A percentile compares a stretch with the other conserved stretches of the same genome.
Conservation (phyloP, 2,797 vertebrate genomes). For the Clarias pachynema region DNA sequence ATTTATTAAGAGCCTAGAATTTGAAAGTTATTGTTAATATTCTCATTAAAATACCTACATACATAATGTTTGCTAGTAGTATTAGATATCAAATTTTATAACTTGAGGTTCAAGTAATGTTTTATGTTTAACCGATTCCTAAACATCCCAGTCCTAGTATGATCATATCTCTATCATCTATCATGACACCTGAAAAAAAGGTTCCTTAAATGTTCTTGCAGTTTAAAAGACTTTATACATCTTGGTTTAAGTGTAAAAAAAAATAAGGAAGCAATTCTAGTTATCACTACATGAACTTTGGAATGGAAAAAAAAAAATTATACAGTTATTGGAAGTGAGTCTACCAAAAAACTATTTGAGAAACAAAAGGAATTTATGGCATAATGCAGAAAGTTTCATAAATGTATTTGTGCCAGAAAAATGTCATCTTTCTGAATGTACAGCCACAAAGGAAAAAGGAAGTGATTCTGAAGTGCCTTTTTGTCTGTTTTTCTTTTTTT, state of each 20-base stretch:
- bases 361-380: too few relatives aligned
- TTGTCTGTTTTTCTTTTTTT: background rate
- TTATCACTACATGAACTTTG: background rate
- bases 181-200: background rate
- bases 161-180: background rate
- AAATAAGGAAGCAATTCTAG: background rate
- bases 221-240: background rate
- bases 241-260: background rate
- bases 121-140: background rate
- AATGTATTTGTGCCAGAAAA: background rate
- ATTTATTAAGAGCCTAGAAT: background rate
- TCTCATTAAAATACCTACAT: background rate
- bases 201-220: background rate
- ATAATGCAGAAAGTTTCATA: background rate
- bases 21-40: background rate
- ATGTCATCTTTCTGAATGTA: background rate
- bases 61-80: background rate
- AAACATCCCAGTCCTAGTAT: background rate
- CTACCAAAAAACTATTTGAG: background rate
- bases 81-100: background rate
- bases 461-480: background rate
- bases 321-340: background rate
- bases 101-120: background rate
- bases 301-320: background rate
- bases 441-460: conserved; percentile 11